Evolutionary conservation across 2,888 invertebrate genomes (phyloP), one percentile per base, ranked within the genome.

Genomic region (Allolobophora icterica): DNA sequence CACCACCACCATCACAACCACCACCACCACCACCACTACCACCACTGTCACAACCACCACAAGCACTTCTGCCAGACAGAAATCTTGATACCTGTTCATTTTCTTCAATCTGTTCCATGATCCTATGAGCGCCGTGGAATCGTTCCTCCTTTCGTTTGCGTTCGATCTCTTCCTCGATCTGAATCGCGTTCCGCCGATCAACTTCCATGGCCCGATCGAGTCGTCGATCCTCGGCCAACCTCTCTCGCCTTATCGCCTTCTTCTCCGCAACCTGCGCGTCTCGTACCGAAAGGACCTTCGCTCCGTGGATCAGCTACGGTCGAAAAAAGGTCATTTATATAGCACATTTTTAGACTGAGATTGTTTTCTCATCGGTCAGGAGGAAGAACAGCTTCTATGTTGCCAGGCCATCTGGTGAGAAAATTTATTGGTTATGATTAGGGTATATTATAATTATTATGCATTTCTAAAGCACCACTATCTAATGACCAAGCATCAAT

Each of bases 261-360:
- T 95, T 95, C 94, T 95, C 95, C 83, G 95, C 92, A 38, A 95
- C 94, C 93, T 95, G 95, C 17, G 95, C 95, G 93, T 95, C 95
- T 52, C 95, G 92, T 92, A 95, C 95, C 8, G 95, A 95, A 91
- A 95, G 95, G 91, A 95, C 95, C 92, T 95, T 95, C 58, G 95
- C 95, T 92, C 95, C 95, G 90, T 95, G 93, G 90, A 95, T 95
- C 89, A 95, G 92, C 95, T 95, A 93, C 34, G 93, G 34, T 93
- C 24, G 34, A 8, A 45, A 45, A 33, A n/a, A 71, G 30, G 13
- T 21, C 24, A 45, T 45, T 45, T 19, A 45, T 38, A 38, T 38
- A 38, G 38, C 38, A 38, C 3, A 38, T 38, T 38, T 38, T 38
- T 5, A 38, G 38, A 38, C 8, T 38, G 38, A 38, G 38, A 38